phyloP scores from a whole-genome alignment of 2,113 vertebrate species.

The Saccopteryx bilineata region DNA sequence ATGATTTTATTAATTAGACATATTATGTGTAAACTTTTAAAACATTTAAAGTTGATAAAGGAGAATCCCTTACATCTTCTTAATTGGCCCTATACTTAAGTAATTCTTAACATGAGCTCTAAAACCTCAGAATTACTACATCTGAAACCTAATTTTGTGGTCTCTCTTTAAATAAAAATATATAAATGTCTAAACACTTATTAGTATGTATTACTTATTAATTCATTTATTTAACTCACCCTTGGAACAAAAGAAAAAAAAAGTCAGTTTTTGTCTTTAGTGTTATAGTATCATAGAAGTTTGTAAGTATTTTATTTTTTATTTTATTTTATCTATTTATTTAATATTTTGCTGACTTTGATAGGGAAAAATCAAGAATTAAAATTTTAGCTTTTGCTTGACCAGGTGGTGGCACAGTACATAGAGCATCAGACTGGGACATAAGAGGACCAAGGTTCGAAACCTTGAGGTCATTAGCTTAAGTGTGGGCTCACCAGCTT shows the following conservation, averaged over 20 bases:
- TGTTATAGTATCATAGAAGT: neutral
- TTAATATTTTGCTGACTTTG: no score
- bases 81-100: neutral
- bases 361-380: no score
- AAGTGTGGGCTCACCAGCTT: no score
- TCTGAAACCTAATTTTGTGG: neutral
- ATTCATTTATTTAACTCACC: neutral
- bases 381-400: no score
- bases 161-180: constrained; percentile 16
- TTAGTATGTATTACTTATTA: neutral
- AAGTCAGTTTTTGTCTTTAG: neutral
- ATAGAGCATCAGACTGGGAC: no score
- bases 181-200: neutral
- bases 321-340: no score
- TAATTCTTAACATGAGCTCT: neutral
- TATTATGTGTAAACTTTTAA: neutral
- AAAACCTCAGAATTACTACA: constrained; percentile 44
- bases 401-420: no score
- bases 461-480: no score
- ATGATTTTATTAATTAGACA: neutral
- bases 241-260: neutral
- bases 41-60: neutral
- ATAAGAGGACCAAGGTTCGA: no score
- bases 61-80: neutral
- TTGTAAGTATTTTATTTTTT: neutral